Conservation (phyloP, 2,113 vertebrate genomes). For the Rynchops niger region DNA sequence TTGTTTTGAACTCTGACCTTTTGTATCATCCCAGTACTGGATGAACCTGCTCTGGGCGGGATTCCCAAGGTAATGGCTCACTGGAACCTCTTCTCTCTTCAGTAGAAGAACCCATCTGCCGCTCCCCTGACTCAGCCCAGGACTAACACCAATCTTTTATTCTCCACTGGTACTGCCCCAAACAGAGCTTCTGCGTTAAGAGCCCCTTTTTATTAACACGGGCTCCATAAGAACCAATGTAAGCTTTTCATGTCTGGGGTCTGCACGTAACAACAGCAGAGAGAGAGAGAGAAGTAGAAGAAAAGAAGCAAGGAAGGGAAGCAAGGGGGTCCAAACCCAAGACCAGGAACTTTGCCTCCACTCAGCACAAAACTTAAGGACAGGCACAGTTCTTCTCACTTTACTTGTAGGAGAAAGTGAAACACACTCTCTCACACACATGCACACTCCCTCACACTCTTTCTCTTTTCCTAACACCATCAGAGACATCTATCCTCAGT, state of each 20-base stretch:
- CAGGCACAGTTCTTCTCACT: background rate
- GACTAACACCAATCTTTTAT: background rate
- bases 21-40: background rate
- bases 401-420: background rate
- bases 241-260: background rate
- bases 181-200: background rate
- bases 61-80: background rate
- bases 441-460: fast-evolving
- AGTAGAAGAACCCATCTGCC: fast-evolving
- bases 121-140: background rate
- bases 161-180: background rate
- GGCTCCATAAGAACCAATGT: background rate
- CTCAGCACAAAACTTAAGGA: background rate
- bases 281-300: background rate
- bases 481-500: background rate
- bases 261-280: background rate
- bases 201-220: background rate
- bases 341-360: background rate
- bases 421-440: background rate
- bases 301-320: background rate
- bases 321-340: background rate
- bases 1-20: background rate
- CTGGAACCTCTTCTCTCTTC: background rate
- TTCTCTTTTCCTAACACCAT: background rate
- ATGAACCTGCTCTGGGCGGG: background rate